Percentiles rank a stretch among this genome's conserved stretches.
Evolutionary conservation across 2,888 invertebrate species (phyloP).

Genomic region (Euzetes globulus): DNA sequence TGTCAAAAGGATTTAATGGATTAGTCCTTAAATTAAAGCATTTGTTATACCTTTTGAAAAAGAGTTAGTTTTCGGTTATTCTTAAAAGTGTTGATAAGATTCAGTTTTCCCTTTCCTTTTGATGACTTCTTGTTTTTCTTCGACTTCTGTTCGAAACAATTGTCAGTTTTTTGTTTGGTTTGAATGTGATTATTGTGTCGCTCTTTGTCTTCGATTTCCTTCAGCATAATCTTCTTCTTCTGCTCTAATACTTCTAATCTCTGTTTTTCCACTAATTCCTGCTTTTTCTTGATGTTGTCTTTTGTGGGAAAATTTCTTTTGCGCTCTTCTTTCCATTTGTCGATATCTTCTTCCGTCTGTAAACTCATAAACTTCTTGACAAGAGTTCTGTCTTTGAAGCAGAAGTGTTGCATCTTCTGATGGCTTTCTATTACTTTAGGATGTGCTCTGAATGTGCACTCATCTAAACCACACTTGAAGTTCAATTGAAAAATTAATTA

Average conservation of each 20-base stretch:
- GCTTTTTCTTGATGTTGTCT: background rate
- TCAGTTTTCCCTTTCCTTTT: background rate
- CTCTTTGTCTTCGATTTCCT: background rate
- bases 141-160: background rate
- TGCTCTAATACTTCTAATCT: background rate
- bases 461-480: slow-evolving; percentile 62
- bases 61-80: background rate
- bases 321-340: slow-evolving; percentile 74
- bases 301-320: slow-evolving; percentile 50
- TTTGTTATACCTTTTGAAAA: slow-evolving; percentile 15
- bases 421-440: slow-evolving; percentile 71
- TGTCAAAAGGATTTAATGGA: background rate
- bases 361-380: slow-evolving; percentile 67
- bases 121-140: background rate
- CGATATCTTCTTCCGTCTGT: slow-evolving; percentile 69
- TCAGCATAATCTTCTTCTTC: background rate
- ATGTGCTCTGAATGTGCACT: slow-evolving; percentile 70
- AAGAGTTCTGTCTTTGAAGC: slow-evolving; percentile 45
- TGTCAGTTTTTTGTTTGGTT: background rate
- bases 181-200: background rate
- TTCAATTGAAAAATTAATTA: background rate
- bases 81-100: background rate
- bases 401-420: slow-evolving; percentile 54
- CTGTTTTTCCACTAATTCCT: background rate
- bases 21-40: background rate